phyloP scores from a whole-genome alignment of 2,888 invertebrate genomes.

The Conops quadrifasciatus region DNA sequence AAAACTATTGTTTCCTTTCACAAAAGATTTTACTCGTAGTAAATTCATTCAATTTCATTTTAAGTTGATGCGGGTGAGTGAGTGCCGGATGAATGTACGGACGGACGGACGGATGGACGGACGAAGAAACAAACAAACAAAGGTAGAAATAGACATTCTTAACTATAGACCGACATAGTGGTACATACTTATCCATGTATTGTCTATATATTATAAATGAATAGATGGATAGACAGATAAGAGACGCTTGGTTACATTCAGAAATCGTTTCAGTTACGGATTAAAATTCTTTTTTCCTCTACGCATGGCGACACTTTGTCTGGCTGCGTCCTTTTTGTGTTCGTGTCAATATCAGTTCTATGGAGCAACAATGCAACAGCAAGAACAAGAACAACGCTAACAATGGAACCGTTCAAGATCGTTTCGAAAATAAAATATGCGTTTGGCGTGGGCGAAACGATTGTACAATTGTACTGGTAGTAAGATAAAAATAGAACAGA shows the following conservation, averaged over 20 bases:
- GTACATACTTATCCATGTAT: too few relatives aligned
- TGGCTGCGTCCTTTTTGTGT: slow-evolving; percentile 12
- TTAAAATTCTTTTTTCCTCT: slow-evolving; percentile 8
- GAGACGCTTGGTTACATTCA: background rate
- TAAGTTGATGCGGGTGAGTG: slow-evolving; percentile 27
- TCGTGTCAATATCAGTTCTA: slow-evolving; percentile 13
- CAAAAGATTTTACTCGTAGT: too few relatives aligned
- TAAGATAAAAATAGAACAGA: too few relatives aligned
- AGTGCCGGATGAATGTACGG: background rate
- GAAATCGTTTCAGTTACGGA: slow-evolving; percentile 30
- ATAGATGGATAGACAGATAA: background rate
- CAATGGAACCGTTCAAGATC: background rate
- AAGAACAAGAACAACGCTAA: background rate
- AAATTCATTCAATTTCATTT: slow-evolving; percentile 34
- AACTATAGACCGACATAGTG: too few relatives aligned
- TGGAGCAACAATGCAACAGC: background rate
- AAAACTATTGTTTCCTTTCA: too few relatives aligned
- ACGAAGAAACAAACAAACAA: background rate
- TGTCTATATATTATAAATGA: too few relatives aligned
- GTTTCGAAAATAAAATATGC: too few relatives aligned
- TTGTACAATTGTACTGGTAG: too few relatives aligned
- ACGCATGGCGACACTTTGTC: slow-evolving; percentile 32
- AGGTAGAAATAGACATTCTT: background rate
- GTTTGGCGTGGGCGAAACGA: too few relatives aligned
- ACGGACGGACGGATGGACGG: too few relatives aligned